Evolutionary conservation across 2,797 vertebrate genomes (phyloP).

Genomic region (Enteromius afrohamiltoni): DNA sequence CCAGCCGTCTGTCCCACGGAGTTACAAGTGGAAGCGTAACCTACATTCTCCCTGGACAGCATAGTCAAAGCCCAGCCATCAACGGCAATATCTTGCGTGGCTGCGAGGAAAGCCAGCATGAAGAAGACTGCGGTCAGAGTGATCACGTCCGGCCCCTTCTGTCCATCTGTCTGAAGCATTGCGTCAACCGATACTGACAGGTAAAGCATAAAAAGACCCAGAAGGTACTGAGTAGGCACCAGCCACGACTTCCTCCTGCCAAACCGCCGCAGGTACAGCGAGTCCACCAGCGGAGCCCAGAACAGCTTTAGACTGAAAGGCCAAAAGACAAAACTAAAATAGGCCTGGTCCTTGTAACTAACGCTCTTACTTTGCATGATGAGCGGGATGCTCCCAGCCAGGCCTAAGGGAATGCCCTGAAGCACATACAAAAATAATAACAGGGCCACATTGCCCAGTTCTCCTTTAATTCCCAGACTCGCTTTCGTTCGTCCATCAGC

Average conservation of each 20-base stretch:
- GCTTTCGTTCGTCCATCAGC: slow-evolving; percentile 51
- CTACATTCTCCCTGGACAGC: slow-evolving; percentile 95
- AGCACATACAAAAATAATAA: slow-evolving; percentile 96
- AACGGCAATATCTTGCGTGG: slow-evolving; percentile 97
- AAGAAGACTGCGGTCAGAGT: slow-evolving; percentile 92
- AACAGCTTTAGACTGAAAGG: slow-evolving; percentile 96
- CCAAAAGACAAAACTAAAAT: slow-evolving; percentile 99
- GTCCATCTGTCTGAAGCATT: slow-evolving; percentile 80
- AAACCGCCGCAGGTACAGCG: slow-evolving; percentile 87
- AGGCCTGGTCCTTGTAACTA: slow-evolving; percentile 96
- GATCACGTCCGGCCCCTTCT: slow-evolving; percentile 80
- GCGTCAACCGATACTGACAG: slow-evolving; percentile 85
- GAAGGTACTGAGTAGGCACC: slow-evolving; percentile 93
- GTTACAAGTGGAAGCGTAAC: slow-evolving; percentile 98
- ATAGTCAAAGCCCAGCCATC: slow-evolving; percentile 99
- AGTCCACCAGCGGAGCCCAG: slow-evolving; percentile 96
- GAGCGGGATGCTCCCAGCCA: slow-evolving; percentile 95
- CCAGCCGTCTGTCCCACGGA: slow-evolving; percentile 97
- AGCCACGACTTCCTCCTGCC: slow-evolving; percentile 97
- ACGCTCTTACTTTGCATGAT: slow-evolving; percentile 92
- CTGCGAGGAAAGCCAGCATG: slow-evolving; percentile 93
- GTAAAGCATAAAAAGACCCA: slow-evolving; percentile 95
- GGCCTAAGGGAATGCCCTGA: slow-evolving; percentile 95
- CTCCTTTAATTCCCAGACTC: slow-evolving; percentile 72
- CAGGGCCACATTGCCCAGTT: slow-evolving; percentile 87